Evolutionary conservation across 2,888 invertebrate genomes (phyloP).

Genomic region (Anaspis maculata): DNA sequence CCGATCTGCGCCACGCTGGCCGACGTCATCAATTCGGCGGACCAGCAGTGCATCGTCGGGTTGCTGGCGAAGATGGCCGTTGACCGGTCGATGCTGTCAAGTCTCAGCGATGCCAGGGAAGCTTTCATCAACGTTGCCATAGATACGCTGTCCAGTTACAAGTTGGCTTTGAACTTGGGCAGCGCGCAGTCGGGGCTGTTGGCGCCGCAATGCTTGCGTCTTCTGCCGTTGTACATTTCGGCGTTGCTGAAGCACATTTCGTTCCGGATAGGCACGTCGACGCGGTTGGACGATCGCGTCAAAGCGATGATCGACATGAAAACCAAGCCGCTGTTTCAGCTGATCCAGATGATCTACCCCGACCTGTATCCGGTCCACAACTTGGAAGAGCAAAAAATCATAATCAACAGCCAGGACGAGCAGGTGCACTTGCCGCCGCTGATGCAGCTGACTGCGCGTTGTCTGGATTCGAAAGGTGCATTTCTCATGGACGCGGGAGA

Average conservation of each 20-base stretch:
- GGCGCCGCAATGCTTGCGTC: slow-evolving; percentile 66
- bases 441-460: slow-evolving; percentile 77
- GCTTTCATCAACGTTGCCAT: slow-evolving; percentile 92
- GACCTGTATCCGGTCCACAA: slow-evolving; percentile 82
- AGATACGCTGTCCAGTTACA: slow-evolving; percentile 76
- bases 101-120: slow-evolving; percentile 87
- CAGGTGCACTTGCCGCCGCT: slow-evolving; percentile 60
- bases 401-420: slow-evolving; percentile 34
- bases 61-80: slow-evolving; percentile 96
- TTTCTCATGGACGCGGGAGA: slow-evolving; percentile 88
- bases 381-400: slow-evolving; percentile 43
- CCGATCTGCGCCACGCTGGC: slow-evolving; percentile 78
- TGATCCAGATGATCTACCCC: slow-evolving; percentile 85
- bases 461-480: slow-evolving; percentile 76
- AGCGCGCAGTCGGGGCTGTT: slow-evolving; percentile 55
- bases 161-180: slow-evolving; percentile 56
- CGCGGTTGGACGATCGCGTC: slow-evolving; percentile 87
- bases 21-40: slow-evolving; percentile 83
- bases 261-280: slow-evolving; percentile 81
- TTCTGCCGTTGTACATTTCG: slow-evolving; percentile 82
- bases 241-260: slow-evolving; percentile 85
- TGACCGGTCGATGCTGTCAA: slow-evolving; percentile 79
- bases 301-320: slow-evolving; percentile 92
- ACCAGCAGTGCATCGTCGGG: slow-evolving; percentile 88
- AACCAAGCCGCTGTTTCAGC: slow-evolving; percentile 67